These are phyloP conservation scores for Callipepla californica DNA, from an alignment of 2,113 vertebrate species.

Conservation along the genomic window DNA sequence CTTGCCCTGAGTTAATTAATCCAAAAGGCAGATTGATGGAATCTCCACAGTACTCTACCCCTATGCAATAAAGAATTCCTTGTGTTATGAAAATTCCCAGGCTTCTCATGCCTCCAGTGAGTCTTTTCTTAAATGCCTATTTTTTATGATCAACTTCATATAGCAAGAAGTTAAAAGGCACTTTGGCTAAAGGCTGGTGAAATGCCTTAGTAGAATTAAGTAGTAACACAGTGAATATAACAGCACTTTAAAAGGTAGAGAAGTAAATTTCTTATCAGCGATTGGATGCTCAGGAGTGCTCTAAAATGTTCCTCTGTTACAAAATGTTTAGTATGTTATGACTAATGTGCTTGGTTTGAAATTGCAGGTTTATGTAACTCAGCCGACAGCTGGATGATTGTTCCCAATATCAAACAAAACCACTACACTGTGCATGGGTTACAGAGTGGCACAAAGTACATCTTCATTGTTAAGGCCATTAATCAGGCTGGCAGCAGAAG, in stretches of 20 bases:
- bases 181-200: neutral
- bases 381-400: constrained; percentile 99
- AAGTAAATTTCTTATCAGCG: neutral
- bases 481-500: constrained; percentile 96
- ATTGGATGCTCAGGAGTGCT: neutral
- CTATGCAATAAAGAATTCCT: constrained; percentile 52
- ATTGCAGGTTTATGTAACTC: constrained; percentile 96
- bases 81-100: constrained; percentile 34
- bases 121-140: constrained; percentile 15
- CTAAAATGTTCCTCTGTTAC: neutral
- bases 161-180: neutral
- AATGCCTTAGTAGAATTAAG: constrained; percentile 3
- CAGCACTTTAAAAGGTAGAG: neutral
- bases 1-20: constrained; percentile 43
- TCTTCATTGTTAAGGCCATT: constrained; percentile 97
- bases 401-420: constrained; percentile 99
- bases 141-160: constrained; percentile 26
- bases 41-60: constrained; percentile 27
- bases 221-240: neutral
- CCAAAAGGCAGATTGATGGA: constrained; percentile 31
- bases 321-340: neutral
- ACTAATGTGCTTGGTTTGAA: constrained; percentile 53
- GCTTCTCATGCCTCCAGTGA: neutral
- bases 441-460: constrained; percentile 97
- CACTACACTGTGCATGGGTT: constrained; percentile 98